These are phyloP conservation scores for Phyllotis vaccarum DNA, from an alignment of 2,797 vertebrate species.

Conservation along the genomic window DNA sequence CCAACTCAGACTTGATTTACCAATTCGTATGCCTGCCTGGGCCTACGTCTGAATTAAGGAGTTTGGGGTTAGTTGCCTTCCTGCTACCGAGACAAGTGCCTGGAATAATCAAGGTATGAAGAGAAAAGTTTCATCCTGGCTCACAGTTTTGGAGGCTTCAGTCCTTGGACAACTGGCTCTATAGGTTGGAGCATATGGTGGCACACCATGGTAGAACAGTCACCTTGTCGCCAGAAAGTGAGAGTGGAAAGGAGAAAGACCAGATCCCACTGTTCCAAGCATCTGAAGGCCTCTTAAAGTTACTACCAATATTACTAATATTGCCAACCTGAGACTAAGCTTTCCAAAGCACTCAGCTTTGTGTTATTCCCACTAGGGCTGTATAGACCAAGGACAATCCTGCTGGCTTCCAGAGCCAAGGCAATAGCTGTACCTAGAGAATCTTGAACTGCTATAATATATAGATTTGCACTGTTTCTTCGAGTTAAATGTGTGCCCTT, in stretches of 20 bases:
- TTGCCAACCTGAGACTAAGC: neutral
- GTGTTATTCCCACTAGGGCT: neutral
- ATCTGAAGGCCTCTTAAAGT: too few species aligned
- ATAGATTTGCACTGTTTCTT: neutral
- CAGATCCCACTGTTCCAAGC: too few species aligned
- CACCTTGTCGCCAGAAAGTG: neutral
- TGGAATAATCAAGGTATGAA: neutral
- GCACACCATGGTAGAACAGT: neutral
- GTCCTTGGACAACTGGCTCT: too few species aligned
- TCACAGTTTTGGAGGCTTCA: neutral
- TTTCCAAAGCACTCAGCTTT: neutral
- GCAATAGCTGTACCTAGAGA: neutral
- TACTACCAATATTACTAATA: neutral
- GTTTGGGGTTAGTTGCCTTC: neutral
- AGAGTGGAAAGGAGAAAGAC: neutral
- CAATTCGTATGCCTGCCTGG: neutral
- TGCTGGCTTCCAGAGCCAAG: neutral
- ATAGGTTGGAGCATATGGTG: neutral
- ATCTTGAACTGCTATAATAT: neutral
- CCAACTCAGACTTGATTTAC: neutral
- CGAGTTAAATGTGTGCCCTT: neutral
- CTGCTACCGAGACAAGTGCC: neutral
- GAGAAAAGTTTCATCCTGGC: neutral
- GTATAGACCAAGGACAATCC: neutral
- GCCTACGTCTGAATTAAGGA: neutral